Evolutionary conservation across 2,888 invertebrate species (phyloP), one percentile per base, ranked within the genome.

Genomic region (Clusia tigrina): DNA sequence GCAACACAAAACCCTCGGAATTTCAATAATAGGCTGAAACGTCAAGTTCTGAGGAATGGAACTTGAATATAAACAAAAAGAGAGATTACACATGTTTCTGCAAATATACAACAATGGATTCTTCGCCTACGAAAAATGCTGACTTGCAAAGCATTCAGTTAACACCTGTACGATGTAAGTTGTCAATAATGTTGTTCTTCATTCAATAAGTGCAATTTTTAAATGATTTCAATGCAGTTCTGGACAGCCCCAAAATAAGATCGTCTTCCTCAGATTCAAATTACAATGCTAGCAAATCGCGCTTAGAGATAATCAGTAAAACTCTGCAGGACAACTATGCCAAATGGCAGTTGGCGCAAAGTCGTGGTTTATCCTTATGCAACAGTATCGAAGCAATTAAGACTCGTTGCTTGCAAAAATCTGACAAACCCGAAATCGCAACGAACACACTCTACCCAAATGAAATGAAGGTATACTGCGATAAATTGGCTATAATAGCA

Each of bases 261-360:
- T 68, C 68, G 0, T 59, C 62, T 2, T 62, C 65, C 15, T 58
- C 65, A 2, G 75, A 73, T 38, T 67, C 73, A 1, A 80, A 72
- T 61, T 55, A 76, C 46, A 48, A 69, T n/a, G 66, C 65, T 1
- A 74, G 71, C 32, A 80, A 73, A 56, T 48, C 72, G 0, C 76
- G 78, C 0, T 62, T 83, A 5, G 77, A 80, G 5, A 22, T 58
- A 1, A 67, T 82, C 2, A 55, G 78, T 0, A 73, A 74, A 15
- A 68, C 65, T 10, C 51, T 81, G 1, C 67, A 75, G 20, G 73
- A 71, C 20, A 79, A 81, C 51, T 79, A 77, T 51, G 57, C 69
- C 15, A 83, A 81, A 64, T 83, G 83, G 83, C 72, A 77, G 22
- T 17, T 77, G 3, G 81, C 82, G 0, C 81, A 83, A 9, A 77